Conservation (phyloP, 2,797 vertebrate species). For the Leptodactylus fallax region DNA sequence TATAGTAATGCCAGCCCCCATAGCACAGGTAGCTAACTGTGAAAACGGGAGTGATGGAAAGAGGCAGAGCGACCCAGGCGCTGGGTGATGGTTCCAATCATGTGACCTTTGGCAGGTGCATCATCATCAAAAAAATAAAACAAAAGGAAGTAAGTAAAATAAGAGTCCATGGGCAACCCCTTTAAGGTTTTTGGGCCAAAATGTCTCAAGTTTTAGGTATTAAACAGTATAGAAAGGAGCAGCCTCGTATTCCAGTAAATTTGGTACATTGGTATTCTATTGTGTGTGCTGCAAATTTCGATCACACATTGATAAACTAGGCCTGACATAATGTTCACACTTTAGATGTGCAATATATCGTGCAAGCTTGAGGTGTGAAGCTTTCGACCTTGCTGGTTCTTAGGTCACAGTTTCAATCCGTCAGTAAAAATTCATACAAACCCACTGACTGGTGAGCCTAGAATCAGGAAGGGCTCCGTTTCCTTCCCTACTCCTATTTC, state of each 20-base stretch:
- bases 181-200: no score
- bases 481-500: conserved; percentile 52
- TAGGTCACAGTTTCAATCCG: neutral
- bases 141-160: no score
- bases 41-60: no score
- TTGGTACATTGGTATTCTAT: neutral
- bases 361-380: neutral
- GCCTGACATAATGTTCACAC: neutral
- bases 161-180: no score
- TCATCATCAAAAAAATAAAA: no score
- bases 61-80: no score
- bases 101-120: neutral
- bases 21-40: no score
- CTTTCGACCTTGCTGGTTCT: neutral
- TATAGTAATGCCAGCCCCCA: no score
- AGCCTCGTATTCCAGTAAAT: neutral
- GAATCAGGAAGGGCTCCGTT: conserved; percentile 48
- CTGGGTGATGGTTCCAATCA: no score
- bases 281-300: neutral
- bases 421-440: neutral
- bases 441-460: neutral
- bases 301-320: neutral
- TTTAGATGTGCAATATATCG: neutral
- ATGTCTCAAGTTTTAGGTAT: neutral
- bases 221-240: neutral